Evolutionary conservation across 2,113 vertebrate species (phyloP).

Genomic region (Leuciscus idus): DNA sequence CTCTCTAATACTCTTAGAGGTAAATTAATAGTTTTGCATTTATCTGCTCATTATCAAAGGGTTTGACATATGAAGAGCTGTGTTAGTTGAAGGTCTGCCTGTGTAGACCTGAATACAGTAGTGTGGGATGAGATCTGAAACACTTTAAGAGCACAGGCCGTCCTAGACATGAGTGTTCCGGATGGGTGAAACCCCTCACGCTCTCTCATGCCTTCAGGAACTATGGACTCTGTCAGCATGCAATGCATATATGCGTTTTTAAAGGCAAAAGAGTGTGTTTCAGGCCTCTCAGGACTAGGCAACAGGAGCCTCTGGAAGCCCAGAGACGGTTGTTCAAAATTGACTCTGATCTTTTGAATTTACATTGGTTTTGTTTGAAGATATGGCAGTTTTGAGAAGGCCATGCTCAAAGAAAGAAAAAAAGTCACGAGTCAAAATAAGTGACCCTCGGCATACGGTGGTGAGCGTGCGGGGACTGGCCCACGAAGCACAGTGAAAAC

Average conservation of each 20-base stretch:
- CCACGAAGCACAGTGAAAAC: conserved; percentile 53
- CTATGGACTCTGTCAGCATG: conserved; percentile 16
- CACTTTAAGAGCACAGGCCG: conserved; percentile 5
- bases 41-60: conserved; percentile 60
- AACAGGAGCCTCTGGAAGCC: conserved; percentile 23
- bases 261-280: conserved; percentile 43
- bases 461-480: conserved; percentile 33
- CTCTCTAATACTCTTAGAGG: conserved; percentile 48
- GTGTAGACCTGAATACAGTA: conserved; percentile 46
- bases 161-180: conserved; percentile 32
- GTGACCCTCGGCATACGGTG: conserved; percentile 28
- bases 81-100: conserved; percentile 47
- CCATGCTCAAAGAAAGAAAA: conserved; percentile 69
- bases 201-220: neutral
- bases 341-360: conserved; percentile 31
- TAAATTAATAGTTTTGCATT: conserved; percentile 69
- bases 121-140: conserved; percentile 34
- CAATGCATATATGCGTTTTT: conserved; percentile 23
- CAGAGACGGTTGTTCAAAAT: conserved; percentile 51
- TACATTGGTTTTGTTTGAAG: conserved; percentile 56
- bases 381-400: conserved; percentile 66
- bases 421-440: conserved; percentile 59
- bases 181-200: neutral
- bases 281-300: conserved; percentile 43
- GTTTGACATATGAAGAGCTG: conserved; percentile 56